Evolutionary conservation across 2,888 invertebrate species (phyloP).

Genomic region (Papilio demoleus): DNA sequence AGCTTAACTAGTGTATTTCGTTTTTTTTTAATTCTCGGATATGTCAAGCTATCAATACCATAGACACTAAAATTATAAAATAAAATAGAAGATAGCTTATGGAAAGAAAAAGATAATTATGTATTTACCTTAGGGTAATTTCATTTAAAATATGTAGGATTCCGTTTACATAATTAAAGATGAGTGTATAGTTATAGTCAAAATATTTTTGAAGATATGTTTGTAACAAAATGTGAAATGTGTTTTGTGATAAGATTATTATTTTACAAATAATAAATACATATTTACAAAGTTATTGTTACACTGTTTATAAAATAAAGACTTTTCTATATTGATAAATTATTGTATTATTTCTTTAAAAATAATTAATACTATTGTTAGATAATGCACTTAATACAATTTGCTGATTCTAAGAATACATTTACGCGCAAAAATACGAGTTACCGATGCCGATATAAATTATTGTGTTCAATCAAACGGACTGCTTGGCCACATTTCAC

Average conservation of each 20-base stretch:
- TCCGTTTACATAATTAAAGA: slow-evolving; percentile 4
- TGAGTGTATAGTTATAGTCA: slow-evolving; percentile 1
- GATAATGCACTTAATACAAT: background rate
- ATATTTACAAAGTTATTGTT: slow-evolving; percentile 31
- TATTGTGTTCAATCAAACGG: too few species aligned
- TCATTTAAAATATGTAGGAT: background rate
- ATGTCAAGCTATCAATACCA: too few species aligned
- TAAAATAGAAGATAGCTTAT: background rate
- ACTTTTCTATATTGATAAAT: slow-evolving; percentile 16
- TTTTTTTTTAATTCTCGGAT: too few species aligned
- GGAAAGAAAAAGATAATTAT: background rate
- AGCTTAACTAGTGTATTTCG: too few species aligned
- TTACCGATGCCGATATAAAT: too few species aligned
- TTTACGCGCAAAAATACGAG: too few species aligned
- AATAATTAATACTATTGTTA: background rate
- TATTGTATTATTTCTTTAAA: background rate
- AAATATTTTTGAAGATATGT: background rate
- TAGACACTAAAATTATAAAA: too few species aligned
- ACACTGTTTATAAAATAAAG: slow-evolving; percentile 27
- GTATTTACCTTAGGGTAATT: background rate
- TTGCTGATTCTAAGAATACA: too few species aligned
- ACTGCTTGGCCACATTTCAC: too few species aligned
- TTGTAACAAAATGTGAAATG: slow-evolving; percentile 3
- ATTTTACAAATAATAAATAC: slow-evolving; percentile 22
- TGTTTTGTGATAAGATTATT: slow-evolving; percentile 27